Percentiles rank a stretch among this genome's conserved stretches.
phyloP scores from a whole-genome alignment of 2,888 invertebrate species.

The Sphaerophoria rueppellii region DNA sequence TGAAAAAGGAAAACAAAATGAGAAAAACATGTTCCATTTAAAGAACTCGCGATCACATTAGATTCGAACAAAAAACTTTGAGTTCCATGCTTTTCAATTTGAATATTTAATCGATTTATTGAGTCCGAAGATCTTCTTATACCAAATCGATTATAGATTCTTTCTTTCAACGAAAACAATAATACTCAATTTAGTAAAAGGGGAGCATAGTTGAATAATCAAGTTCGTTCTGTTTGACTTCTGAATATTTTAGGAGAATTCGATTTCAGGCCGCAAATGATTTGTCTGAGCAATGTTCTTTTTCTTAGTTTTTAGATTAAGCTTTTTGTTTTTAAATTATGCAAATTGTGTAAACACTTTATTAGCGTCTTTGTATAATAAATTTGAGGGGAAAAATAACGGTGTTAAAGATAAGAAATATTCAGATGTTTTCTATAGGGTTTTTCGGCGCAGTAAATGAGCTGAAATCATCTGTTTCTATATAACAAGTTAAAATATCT shows the following conservation, averaged over 20 bases:
- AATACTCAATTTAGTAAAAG: slow-evolving; percentile 18
- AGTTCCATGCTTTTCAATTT: slow-evolving; percentile 39
- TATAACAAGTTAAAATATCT: no score
- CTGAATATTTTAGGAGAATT: slow-evolving; percentile 16
- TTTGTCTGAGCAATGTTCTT: background rate
- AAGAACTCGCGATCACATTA: background rate
- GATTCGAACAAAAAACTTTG: background rate
- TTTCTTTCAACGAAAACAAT: slow-evolving; percentile 10
- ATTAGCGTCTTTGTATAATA: slow-evolving; percentile 6
- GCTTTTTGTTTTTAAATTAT: slow-evolving; percentile 8
- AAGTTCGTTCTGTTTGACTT: slow-evolving; percentile 18
- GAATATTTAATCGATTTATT: slow-evolving; percentile 48
- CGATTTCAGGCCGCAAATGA: background rate
- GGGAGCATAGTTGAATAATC: background rate
- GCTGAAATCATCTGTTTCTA: no score
- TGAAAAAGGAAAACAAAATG: background rate
- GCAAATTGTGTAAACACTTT: slow-evolving; percentile 1
- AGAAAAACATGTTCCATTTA: background rate
- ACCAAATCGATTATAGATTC: slow-evolving; percentile 25
- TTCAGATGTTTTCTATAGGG: no score
- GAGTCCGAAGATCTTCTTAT: background rate
- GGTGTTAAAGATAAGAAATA: no score
- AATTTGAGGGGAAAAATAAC: no score
- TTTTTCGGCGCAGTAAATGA: no score
- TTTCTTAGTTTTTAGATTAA: background rate